phyloP scores from a whole-genome alignment of 2,113 vertebrate species.

The Ondatra zibethicus region DNA sequence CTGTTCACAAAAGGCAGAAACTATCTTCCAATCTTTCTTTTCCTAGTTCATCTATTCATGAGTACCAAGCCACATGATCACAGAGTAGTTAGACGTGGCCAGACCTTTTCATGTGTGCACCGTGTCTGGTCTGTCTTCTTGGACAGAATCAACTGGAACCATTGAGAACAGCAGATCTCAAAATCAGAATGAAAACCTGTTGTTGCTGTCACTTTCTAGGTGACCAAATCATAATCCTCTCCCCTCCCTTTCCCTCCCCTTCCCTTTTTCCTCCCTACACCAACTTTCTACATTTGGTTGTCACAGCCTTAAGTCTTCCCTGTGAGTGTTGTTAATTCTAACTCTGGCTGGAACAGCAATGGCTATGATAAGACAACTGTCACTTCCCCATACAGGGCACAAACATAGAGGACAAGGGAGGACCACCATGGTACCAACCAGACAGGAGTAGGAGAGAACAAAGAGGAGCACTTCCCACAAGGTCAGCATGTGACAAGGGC shows the following conservation, averaged over 20 bases:
- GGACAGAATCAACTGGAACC: neutral
- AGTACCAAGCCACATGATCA: neutral
- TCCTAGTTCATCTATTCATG: neutral
- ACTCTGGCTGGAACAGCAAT: neutral
- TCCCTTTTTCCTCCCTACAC: neutral
- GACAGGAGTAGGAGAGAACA: neutral
- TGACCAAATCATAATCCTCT: neutral
- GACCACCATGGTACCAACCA: too few species aligned
- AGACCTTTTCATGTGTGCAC: neutral
- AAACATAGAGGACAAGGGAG: neutral
- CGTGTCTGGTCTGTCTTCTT: fast-evolving
- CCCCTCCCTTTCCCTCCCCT: too few species aligned
- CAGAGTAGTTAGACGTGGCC: neutral
- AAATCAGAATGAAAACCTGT: neutral
- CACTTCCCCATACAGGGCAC: fast-evolving
- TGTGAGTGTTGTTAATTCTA: fast-evolving
- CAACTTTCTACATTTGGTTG: fast-evolving
- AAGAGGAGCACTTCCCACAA: fast-evolving
- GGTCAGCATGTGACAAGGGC: fast-evolving
- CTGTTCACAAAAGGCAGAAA: slow-evolving; percentile 40
- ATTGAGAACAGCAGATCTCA: neutral
- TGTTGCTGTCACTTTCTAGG: neutral
- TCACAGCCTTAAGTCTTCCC: too few species aligned
- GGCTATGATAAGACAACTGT: neutral
- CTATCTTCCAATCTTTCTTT: neutral